phyloP scores from a whole-genome alignment of 2,113 vertebrate species.

The Pycnonotus jocosus region DNA sequence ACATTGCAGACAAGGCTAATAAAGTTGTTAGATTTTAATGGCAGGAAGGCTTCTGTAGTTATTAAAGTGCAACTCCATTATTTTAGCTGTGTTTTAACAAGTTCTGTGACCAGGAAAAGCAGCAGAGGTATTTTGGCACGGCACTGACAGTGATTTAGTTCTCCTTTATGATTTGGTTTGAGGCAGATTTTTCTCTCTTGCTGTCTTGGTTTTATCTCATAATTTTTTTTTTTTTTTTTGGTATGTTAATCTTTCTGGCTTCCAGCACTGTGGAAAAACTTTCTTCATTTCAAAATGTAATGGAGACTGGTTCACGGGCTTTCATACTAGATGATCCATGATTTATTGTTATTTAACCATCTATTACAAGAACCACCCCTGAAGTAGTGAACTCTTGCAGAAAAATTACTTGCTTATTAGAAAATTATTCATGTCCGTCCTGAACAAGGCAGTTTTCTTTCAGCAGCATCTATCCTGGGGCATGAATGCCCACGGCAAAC shows the following conservation, averaged over 20 bases:
- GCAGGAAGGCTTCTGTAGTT: not conserved
- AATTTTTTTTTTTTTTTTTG: not conserved
- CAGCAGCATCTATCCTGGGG: not conserved
- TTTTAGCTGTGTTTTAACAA: conserved; percentile 47
- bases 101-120: conserved; percentile 19
- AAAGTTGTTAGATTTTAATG: not conserved
- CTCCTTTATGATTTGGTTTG: conserved; percentile 39
- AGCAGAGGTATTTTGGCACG: conserved; percentile 1
- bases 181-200: not conserved
- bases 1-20: not conserved
- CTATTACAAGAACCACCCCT: not conserved
- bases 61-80: not conserved
- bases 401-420: conserved; percentile 16
- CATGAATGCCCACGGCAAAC: not conserved
- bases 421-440: not conserved
- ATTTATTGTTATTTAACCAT: not conserved
- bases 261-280: conserved; percentile 40
- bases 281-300: conserved; percentile 29
- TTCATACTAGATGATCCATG: not conserved
- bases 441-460: not conserved
- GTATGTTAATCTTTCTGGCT: conserved; percentile 8
- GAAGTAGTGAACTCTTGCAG: not conserved
- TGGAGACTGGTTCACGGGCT: not conserved
- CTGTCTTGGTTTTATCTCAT: not conserved
- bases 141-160: conserved; percentile 7